A percentile compares a stretch with the other conserved stretches of the same genome.
These are phyloP conservation scores for Drosophila imparisetae DNA, from an alignment of 2,888 invertebrate genomes.

Conservation along the genomic window DNA sequence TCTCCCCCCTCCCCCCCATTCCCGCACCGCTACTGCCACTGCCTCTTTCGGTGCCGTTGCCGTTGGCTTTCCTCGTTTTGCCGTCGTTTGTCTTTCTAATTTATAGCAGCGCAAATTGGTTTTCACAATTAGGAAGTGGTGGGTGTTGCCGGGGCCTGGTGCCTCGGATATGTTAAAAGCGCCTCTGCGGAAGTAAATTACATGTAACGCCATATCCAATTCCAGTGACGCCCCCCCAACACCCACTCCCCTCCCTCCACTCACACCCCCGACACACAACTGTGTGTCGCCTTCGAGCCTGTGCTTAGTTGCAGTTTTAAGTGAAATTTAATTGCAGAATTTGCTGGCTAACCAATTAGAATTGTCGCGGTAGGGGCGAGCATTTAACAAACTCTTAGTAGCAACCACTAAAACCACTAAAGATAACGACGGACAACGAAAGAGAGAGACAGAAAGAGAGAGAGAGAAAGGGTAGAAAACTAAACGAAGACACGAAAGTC, in stretches of 20 bases:
- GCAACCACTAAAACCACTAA: slow-evolving; percentile 36
- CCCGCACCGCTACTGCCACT: not conserved
- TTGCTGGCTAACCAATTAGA: slow-evolving; percentile 64
- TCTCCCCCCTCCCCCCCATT: not conserved
- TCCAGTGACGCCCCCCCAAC: slow-evolving; percentile 13
- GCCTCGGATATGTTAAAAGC: slow-evolving; percentile 72
- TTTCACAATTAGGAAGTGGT: slow-evolving; percentile 80
- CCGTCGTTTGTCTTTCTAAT: slow-evolving; percentile 77
- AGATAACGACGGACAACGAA: not conserved
- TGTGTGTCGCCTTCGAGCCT: not conserved
- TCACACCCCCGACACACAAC: not conserved
- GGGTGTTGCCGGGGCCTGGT: slow-evolving; percentile 68
- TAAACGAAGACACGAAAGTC: not conserved
- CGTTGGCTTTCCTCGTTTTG: slow-evolving; percentile 16
- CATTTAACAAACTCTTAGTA: slow-evolving; percentile 41
- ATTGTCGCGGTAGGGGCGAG: slow-evolving; percentile 11
- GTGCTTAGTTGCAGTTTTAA: slow-evolving; percentile 71
- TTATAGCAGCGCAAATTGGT: slow-evolving; percentile 80
- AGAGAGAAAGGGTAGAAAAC: not conserved
- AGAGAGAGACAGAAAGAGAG: not conserved
- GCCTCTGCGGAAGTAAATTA: slow-evolving; percentile 75
- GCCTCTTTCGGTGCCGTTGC: slow-evolving; percentile 5
- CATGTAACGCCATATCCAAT: slow-evolving; percentile 46
- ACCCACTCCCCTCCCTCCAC: not conserved
- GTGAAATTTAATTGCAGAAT: slow-evolving; percentile 76